Percentiles rank a stretch among this genome's conserved stretches.
These are phyloP conservation scores for Eupristina koningsbergeri DNA, from an alignment of 1,140 invertebrate genomes.

Conservation along the genomic window DNA sequence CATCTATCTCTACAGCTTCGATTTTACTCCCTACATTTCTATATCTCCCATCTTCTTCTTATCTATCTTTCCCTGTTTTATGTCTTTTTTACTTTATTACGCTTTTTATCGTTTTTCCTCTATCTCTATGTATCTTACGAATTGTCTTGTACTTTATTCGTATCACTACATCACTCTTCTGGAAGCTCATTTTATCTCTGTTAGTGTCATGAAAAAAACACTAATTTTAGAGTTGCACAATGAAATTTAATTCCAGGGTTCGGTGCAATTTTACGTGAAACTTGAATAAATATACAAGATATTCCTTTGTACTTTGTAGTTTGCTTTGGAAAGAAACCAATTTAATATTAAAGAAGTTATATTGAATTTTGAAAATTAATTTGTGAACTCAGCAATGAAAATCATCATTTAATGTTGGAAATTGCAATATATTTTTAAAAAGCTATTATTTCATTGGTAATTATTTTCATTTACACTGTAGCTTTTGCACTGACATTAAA, in stretches of 20 bases:
- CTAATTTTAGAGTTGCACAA: background rate
- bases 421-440: background rate
- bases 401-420: background rate
- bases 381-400: background rate
- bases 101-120: slow-evolving; percentile 15
- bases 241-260: background rate
- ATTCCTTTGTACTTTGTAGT: background rate
- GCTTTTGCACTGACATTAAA: background rate
- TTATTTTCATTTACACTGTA: background rate
- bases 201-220: slow-evolving; percentile 13
- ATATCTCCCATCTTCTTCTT: slow-evolving; percentile 37
- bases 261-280: background rate
- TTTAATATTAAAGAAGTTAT: background rate
- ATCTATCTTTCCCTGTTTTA: slow-evolving; percentile 21
- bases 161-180: background rate
- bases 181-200: slow-evolving; percentile 27
- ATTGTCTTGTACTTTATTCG: slow-evolving; percentile 28
- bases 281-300: background rate
- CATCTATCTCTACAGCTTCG: background rate
- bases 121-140: slow-evolving; percentile 18
- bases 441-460: background rate
- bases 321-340: no score
- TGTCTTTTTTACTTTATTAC: slow-evolving; percentile 27
- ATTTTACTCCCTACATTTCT: slow-evolving; percentile 18
- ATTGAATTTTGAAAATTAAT: background rate